Conservation (phyloP, 2,113 vertebrate genomes). For the Chamaetylas fuelleborni region DNA sequence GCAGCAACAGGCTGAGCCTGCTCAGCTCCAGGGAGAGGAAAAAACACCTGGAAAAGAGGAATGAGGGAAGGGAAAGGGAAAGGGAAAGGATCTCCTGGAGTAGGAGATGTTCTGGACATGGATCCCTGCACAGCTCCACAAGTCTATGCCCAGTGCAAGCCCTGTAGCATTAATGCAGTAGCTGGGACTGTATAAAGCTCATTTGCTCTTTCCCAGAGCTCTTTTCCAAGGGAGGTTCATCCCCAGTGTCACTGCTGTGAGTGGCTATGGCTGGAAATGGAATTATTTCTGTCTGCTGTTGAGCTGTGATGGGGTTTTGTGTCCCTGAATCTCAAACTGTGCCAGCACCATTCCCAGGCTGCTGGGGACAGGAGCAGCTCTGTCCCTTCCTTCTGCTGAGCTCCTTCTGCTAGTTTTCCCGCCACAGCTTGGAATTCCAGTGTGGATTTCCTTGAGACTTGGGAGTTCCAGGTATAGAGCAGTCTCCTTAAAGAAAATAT, state of each 20-base stretch:
- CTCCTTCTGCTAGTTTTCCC: neutral
- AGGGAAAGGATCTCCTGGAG: neutral
- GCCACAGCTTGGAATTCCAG: neutral
- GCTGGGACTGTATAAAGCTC: neutral
- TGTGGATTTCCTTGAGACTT: neutral
- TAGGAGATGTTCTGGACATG: neutral
- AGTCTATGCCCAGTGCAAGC: neutral
- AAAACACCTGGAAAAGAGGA: neutral
- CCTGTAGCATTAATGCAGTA: neutral
- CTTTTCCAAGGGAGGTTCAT: conserved; percentile 4
- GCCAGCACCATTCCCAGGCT: neutral
- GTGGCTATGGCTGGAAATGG: neutral
- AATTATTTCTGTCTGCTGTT: conserved; percentile 9
- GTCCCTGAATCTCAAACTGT: neutral
- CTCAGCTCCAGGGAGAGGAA: neutral
- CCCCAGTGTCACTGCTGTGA: neutral
- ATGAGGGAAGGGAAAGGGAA: neutral
- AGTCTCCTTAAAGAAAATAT: neutral
- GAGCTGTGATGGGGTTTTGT: neutral
- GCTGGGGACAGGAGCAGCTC: neutral
- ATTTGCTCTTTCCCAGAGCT: neutral
- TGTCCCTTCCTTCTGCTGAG: neutral
- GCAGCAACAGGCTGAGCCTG: neutral
- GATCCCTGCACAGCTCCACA: neutral
- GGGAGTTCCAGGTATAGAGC: neutral